phyloP scores from a whole-genome alignment of 2,888 invertebrate species.

The Watsonalla cultraria region DNA sequence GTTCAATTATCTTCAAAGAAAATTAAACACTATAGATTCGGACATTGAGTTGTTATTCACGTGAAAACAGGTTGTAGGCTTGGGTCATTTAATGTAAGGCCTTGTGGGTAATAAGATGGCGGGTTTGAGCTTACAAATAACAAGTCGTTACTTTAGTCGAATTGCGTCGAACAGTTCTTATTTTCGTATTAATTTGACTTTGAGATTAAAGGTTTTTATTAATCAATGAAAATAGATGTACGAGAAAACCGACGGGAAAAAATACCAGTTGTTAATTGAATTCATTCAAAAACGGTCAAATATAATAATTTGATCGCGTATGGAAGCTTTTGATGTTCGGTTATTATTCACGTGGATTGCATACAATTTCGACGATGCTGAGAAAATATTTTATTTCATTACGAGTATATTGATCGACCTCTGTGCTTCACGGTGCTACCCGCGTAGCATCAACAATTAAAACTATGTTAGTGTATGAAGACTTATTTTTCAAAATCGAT shows the following conservation, averaged over 20 bases:
- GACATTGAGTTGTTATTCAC: neutral
- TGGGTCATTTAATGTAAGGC: constrained; percentile 11
- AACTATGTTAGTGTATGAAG: no score
- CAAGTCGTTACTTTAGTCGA: constrained; percentile 30
- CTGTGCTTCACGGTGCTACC: no score
- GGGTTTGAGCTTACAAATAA: constrained; percentile 37
- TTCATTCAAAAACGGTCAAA: neutral
- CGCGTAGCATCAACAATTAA: no score
- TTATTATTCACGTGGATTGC: neutral
- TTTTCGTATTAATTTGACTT: neutral
- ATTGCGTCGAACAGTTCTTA: constrained; percentile 7
- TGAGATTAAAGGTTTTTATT: neutral
- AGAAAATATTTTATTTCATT: no score
- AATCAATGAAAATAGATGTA: constrained; percentile 22
- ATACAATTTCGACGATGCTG: neutral
- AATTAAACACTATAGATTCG: neutral
- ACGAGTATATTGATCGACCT: neutral
- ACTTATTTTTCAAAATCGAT: no score
- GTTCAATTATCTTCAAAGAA: constrained; percentile 3
- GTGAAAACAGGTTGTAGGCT: neutral
- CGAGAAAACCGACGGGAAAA: neutral
- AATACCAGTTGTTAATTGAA: neutral
- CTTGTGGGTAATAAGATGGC: constrained; percentile 32
- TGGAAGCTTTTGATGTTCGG: neutral
- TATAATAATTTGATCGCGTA: neutral